These are phyloP conservation scores for Potorous gilbertii DNA, from an alignment of 2,797 vertebrate genomes.

Conservation along the genomic window DNA sequence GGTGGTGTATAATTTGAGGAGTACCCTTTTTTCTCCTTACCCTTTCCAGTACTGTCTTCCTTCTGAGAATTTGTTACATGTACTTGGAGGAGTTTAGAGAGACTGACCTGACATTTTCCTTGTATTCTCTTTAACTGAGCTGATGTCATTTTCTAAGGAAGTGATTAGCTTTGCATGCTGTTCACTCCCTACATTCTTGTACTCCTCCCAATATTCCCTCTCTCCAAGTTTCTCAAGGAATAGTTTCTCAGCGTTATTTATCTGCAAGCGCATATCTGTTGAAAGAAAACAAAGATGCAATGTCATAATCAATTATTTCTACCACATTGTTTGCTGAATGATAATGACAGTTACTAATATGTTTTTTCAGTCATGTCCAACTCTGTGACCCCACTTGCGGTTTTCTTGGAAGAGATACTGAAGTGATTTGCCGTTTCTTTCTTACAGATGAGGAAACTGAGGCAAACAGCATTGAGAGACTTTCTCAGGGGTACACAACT, in stretches of 20 bases:
- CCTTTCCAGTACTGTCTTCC: not conserved
- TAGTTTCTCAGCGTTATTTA: conserved; percentile 77
- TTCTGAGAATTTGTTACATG: conserved; percentile 11
- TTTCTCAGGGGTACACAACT: not conserved
- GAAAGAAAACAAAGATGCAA: conserved; percentile 58
- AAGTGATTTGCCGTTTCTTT: not conserved
- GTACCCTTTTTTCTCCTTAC: not conserved
- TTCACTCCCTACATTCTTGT: conserved; percentile 85
- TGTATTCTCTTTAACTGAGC: conserved; percentile 79
- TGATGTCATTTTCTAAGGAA: conserved; percentile 83
- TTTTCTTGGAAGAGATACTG: not conserved
- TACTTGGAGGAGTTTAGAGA: conserved; percentile 15
- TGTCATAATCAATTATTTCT: conserved; percentile 10
- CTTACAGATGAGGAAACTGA: not conserved
- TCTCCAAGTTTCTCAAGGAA: conserved; percentile 80
- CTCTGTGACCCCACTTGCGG: not conserved
- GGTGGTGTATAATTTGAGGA: not conserved
- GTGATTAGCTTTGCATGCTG: conserved; percentile 81
- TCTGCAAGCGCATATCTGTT: conserved; percentile 82
- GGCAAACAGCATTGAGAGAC: not conserved
- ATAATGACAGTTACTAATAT: not conserved
- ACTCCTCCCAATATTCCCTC: conserved; percentile 85
- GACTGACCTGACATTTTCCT: conserved; percentile 86
- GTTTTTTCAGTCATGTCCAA: not conserved
- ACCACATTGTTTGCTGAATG: not conserved